These are phyloP conservation scores for Chrysemys picta DNA, from an alignment of 2,113 vertebrate species.

Conservation along the genomic window DNA sequence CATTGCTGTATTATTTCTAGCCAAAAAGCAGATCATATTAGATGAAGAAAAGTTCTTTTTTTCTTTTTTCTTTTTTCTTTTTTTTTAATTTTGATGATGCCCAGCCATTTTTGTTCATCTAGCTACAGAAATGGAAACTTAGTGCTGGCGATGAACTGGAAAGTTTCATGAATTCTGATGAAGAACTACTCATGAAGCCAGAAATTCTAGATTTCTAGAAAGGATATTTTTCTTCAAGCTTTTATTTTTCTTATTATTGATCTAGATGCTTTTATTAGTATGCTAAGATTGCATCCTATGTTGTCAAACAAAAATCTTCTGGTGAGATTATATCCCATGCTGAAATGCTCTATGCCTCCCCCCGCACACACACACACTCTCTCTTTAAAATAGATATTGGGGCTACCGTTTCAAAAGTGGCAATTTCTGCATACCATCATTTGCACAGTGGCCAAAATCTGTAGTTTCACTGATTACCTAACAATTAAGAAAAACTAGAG, in stretches of 20 bases:
- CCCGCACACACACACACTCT: too few relatives aligned
- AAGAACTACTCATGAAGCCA: neutral
- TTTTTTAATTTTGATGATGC: neutral
- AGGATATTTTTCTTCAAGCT: neutral
- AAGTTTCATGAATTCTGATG: constrained; percentile 8
- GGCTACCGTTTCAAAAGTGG: neutral
- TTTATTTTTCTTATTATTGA: constrained; percentile 9
- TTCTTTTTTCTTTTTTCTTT: too few relatives aligned
- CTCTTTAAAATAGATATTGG: neutral
- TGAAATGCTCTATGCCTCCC: neutral
- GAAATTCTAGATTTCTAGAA: neutral
- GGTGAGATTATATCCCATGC: neutral
- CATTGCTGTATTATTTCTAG: neutral
- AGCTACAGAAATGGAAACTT: neutral
- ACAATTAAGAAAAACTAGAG: neutral
- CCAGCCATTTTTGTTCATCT: neutral
- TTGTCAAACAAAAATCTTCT: neutral
- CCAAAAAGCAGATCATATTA: neutral
- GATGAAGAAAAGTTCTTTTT: neutral
- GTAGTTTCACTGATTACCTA: neutral
- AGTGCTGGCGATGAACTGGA: neutral
- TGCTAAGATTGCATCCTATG: neutral
- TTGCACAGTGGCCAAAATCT: neutral
- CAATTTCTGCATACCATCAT: neutral
- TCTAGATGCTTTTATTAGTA: neutral